Evolutionary conservation across 2,797 vertebrate genomes (phyloP).

Genomic region (Amniataba percoides): DNA sequence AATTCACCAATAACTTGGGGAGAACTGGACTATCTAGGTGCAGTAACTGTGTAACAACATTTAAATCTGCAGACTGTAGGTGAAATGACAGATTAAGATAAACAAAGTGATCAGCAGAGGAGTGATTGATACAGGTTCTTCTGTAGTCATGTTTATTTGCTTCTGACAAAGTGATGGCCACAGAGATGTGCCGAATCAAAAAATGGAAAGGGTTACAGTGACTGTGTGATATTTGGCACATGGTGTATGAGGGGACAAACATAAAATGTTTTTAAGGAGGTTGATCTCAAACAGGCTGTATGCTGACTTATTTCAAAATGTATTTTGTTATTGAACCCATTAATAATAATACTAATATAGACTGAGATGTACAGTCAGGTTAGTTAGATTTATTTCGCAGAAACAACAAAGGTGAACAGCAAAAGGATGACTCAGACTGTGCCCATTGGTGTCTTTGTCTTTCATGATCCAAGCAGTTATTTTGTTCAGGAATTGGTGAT

Average conservation of each 20-base stretch:
- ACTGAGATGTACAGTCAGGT: too few species aligned
- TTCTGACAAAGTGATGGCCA: background rate
- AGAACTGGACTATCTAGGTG: too few species aligned
- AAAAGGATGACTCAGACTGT: background rate
- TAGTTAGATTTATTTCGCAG: background rate
- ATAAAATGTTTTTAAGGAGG: too few species aligned
- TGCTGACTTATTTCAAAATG: too few species aligned
- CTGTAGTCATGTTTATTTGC: background rate
- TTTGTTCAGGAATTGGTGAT: too few species aligned
- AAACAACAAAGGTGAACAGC: background rate
- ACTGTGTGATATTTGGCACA: too few species aligned
- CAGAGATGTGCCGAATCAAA: background rate
- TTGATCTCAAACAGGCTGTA: too few species aligned
- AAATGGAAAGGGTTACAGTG: background rate
- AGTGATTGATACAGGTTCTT: background rate
- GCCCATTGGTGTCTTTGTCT: background rate
- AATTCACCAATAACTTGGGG: too few species aligned
- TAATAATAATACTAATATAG: too few species aligned
- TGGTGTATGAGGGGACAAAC: too few species aligned
- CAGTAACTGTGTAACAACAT: too few species aligned
- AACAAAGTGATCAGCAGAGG: background rate
- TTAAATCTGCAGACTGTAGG: background rate
- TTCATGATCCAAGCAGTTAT: background rate
- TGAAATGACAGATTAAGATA: background rate
- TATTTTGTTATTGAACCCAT: too few species aligned